Evolutionary conservation across 1,140 invertebrate species (phyloP).

Genomic region (Elymnias hypermnestra): DNA sequence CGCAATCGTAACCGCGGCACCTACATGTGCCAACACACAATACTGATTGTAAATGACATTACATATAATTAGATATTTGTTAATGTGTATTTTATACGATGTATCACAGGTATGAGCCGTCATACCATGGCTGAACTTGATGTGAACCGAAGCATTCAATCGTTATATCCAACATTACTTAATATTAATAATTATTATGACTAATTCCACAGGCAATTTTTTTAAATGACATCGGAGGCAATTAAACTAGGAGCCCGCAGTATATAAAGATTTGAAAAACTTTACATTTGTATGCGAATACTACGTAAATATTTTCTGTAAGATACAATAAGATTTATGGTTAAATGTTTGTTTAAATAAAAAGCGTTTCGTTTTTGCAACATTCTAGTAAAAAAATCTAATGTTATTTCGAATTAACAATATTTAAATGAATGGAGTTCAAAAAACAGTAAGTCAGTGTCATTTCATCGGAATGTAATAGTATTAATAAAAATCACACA

Average conservation of each 20-base stretch:
- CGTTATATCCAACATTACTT: slow-evolving; percentile 23
- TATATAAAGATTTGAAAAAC: slow-evolving; percentile 9
- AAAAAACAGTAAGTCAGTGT: too few relatives aligned
- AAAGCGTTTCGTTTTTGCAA: slow-evolving; percentile 12
- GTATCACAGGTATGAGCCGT: slow-evolving; percentile 31
- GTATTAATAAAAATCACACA: too few relatives aligned
- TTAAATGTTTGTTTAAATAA: slow-evolving; percentile 16
- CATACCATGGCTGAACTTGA: slow-evolving; percentile 29
- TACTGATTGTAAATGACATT: slow-evolving; percentile 25
- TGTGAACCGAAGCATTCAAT: slow-evolving; percentile 22
- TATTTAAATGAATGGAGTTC: not conserved
- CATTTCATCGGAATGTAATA: too few relatives aligned
- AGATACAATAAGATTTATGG: slow-evolving; percentile 18
- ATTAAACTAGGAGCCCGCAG: slow-evolving; percentile 12
- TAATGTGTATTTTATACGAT: slow-evolving; percentile 19
- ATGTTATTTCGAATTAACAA: too few relatives aligned
- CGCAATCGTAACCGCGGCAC: slow-evolving; percentile 5
- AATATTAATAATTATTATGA: slow-evolving; percentile 15
- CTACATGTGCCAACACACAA: slow-evolving; percentile 14
- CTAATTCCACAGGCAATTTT: slow-evolving; percentile 21
- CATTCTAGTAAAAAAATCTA: too few relatives aligned
- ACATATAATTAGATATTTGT: slow-evolving; percentile 18
- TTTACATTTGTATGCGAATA: slow-evolving; percentile 21
- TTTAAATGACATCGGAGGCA: slow-evolving; percentile 9
- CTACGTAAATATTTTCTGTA: slow-evolving; percentile 24